Evolutionary conservation across 2,797 vertebrate species (phyloP), one percentile per base, ranked within the genome.

Genomic region (Benthosema pterotum): DNA sequence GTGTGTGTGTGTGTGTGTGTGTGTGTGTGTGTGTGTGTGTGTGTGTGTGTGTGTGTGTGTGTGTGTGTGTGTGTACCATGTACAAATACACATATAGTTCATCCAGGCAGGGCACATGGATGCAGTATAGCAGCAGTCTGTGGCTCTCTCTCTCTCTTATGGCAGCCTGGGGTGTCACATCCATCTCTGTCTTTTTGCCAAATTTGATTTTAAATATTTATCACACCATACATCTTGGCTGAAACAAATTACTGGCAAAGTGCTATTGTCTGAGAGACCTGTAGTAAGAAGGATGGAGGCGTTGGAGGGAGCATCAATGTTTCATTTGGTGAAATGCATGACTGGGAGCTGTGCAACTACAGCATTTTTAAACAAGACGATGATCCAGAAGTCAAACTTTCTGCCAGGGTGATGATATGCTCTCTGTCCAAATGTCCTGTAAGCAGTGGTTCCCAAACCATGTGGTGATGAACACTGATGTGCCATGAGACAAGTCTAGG

Each of bases 201-300:
- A 97, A 98, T 99, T 99, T 98, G 96, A 98, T 99, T 99, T 99
- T 99, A 99, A 99, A 99, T 99, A 99, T 99, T 99, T 98, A 99
- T 95, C 94, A 91, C 94, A 84, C 94, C 95, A 95, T 98, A 96
- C 87, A 96, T 99, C 97, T 98, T 96, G 91, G 88, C 92, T 90
- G 94, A 93, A 95, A 90, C 93, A 98, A 98, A 98, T 98, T 94
- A 96, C 94, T 93, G 93, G 95, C 92, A 94, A 97, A 98, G 94
- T 96, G 94, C 94, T 96, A 95, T 96, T 98, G 96, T 98, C 97
- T 96, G 92, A 89, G 87, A 94, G 94, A 93, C 90, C 92, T 92
- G 91, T 93, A 89, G 85, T 93, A 98, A 98, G 97, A 99, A 92
- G 94, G 94, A 98, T 97, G 94, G 93, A 89, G 91, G 94, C 94